These are phyloP conservation scores for Cephalotes varians DNA, from an alignment of 2,888 invertebrate species.

Conservation along the genomic window DNA sequence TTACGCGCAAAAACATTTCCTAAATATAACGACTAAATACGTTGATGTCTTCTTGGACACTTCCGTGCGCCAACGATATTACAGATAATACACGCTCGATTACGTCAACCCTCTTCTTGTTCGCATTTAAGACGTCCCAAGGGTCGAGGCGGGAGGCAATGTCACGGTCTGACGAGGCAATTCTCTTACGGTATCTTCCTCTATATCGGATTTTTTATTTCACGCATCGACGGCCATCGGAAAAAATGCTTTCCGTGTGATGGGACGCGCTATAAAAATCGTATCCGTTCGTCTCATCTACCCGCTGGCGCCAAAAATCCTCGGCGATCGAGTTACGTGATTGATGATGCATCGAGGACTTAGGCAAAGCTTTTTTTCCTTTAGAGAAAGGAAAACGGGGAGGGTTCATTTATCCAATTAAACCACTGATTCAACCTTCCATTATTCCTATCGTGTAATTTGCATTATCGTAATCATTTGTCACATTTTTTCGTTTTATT, in stretches of 20 bases:
- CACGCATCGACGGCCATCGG: conserved; percentile 8
- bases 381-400: background rate
- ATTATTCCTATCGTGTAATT: background rate
- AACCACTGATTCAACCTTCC: background rate
- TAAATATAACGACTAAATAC: too few species aligned
- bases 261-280: conserved; percentile 39
- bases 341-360: conserved; percentile 34
- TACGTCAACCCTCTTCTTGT: background rate
- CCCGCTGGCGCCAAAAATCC: conserved; percentile 36
- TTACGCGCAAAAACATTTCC: background rate
- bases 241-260: conserved; percentile 44
- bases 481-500: background rate
- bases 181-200: conserved; percentile 21
- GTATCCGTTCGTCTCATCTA: conserved; percentile 21
- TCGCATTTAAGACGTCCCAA: background rate
- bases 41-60: background rate
- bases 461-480: background rate
- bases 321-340: conserved; percentile 28
- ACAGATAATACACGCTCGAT: conserved; percentile 18
- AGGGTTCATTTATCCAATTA: conserved; percentile 12
- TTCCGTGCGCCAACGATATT: conserved; percentile 10
- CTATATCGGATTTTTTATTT: conserved; percentile 41
- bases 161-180: conserved; percentile 1
- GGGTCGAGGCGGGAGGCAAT: background rate
- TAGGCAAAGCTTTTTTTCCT: background rate